phyloP scores from a whole-genome alignment of 2,113 vertebrate genomes.

The Labrus mixtus region DNA sequence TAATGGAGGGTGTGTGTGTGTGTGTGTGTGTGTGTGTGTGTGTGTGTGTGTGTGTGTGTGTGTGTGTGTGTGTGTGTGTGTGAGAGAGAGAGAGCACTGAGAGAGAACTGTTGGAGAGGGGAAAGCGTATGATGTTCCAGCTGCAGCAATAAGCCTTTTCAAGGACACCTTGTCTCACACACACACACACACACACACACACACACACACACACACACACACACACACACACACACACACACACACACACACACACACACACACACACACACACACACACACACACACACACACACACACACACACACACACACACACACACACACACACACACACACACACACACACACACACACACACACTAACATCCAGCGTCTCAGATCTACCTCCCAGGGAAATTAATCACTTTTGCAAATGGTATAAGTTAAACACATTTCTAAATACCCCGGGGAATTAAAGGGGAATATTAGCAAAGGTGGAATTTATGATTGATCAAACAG shows the following conservation, averaged over 20 bases:
- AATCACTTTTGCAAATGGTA: constrained; percentile 66
- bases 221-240: constrained; percentile 38
- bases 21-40: neutral
- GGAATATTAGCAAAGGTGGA: constrained; percentile 52
- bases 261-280: constrained; percentile 30
- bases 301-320: constrained; percentile 38
- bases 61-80: neutral
- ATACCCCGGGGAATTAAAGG: constrained; percentile 53
- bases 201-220: constrained; percentile 24
- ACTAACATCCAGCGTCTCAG: constrained; percentile 28
- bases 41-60: neutral
- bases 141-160: constrained; percentile 63
- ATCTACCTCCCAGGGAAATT: constrained; percentile 65
- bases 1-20: neutral
- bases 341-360: constrained; percentile 29
- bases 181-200: constrained; percentile 14
- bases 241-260: constrained; percentile 31
- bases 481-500: constrained; percentile 63
- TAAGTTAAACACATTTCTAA: constrained; percentile 71
- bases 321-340: constrained; percentile 34
- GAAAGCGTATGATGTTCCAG: constrained; percentile 47
- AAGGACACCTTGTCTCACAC: constrained; percentile 59
- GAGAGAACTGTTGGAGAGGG: constrained; percentile 23
- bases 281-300: constrained; percentile 34
- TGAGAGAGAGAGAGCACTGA: neutral